Evolutionary conservation across 2,797 vertebrate genomes (phyloP), one percentile per base, ranked within the genome.

Genomic region (Coluber constrictor): DNA sequence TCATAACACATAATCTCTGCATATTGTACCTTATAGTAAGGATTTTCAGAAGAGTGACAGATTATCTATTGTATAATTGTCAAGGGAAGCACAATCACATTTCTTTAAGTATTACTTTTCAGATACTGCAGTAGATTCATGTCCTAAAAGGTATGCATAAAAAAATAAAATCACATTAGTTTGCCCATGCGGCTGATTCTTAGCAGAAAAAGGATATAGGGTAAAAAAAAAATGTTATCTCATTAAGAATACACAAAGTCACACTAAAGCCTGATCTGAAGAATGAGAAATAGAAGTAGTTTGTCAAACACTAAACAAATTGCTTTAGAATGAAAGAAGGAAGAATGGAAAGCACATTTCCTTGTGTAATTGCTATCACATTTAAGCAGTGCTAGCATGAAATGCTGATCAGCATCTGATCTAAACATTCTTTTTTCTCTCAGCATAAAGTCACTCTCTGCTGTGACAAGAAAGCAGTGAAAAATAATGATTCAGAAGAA

Each of bases 221-320:
- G 2, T 70, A 16, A 32, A 37, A 79, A n/a, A 32, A 66, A 87
- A 92, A 66, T 87, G 51, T 56, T 37, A 25, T 43, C 13, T 88
- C 13, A n/a, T 92, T 88, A 92, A 13, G 27, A 18, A 27, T 92
- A 23, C 27, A 74, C 32, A 47, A 29, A n/a, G n/a, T 47, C 56
- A 47, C 54, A 92, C 37, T 88, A n/a, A 88, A 92, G 54, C 27
- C 9, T 47, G 29, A 16, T 37, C 61, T 56, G 25, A 57, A 74
- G 91, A 56, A 43, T 63, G 1, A 56, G 95, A 97, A 95, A 93
- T 92, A 96, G 93, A 93, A 91, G 83, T 93, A 95, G 93, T 10
- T 74, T 90, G 66, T 60, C 43, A 43, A 60, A 86, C 9, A 79
- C 60, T 59, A 63, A 47, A 70, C 32, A 74, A 88, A 92, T 74